Evolutionary conservation across 2,888 invertebrate species (phyloP).

Genomic region (Peribatodes rhomboidaria): DNA sequence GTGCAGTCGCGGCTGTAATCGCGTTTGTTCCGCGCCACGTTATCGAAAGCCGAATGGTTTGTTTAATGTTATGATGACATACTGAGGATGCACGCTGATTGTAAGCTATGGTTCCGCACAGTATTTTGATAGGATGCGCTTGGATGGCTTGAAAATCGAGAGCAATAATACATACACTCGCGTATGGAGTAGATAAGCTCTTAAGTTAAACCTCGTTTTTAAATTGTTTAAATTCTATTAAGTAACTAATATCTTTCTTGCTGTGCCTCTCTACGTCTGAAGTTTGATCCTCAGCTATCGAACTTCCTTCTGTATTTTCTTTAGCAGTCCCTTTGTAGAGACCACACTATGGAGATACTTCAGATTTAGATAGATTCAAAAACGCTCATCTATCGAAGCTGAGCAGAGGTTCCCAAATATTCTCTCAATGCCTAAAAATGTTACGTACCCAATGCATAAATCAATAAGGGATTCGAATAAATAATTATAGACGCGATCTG

Average conservation of each 20-base stretch:
- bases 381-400: neutral
- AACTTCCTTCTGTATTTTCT: neutral
- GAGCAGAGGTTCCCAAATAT: neutral
- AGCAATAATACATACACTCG: too few species aligned
- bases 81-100: constrained; percentile 48
- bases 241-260: neutral
- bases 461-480: constrained; percentile 72
- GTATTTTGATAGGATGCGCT: too few species aligned
- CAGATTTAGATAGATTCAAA: neutral
- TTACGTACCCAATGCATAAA: constrained; percentile 4
- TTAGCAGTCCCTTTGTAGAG: neutral
- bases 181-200: too few species aligned
- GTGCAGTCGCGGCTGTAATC: constrained; percentile 72
- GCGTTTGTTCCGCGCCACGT: constrained; percentile 81
- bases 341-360: too few species aligned
- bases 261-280: neutral
- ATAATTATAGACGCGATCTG: constrained; percentile 75
- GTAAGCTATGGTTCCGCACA: constrained; percentile 11
- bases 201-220: too few species aligned
- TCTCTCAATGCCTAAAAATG: neutral
- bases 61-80: constrained; percentile 77
- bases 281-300: neutral
- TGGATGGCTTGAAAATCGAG: too few species aligned
- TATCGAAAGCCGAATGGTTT: constrained; percentile 81
- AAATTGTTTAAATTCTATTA: too few species aligned